Conservation (phyloP, 2,888 invertebrate genomes). For the Drosophila meridiana region DNA sequence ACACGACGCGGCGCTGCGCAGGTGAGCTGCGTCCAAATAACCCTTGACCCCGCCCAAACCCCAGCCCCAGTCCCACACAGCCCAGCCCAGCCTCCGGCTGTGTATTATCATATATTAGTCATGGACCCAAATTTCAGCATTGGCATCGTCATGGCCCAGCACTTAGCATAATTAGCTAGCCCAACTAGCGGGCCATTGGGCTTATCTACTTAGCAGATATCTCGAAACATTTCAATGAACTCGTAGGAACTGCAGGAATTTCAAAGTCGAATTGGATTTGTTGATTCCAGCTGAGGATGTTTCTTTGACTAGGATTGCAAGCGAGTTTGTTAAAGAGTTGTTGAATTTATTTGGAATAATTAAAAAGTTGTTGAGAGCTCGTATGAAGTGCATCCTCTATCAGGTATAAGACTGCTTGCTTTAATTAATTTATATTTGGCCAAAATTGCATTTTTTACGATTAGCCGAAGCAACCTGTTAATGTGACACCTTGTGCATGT, state of each 20-base stretch:
- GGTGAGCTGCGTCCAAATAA: slow-evolving; percentile 38
- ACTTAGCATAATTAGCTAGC: slow-evolving; percentile 13
- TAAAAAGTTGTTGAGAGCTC: too few relatives aligned
- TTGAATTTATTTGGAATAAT: too few relatives aligned
- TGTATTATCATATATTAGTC: slow-evolving; percentile 11
- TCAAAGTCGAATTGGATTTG: not conserved
- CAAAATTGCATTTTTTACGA: too few relatives aligned
- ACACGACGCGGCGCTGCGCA: slow-evolving; percentile 67
- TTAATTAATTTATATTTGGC: too few relatives aligned
- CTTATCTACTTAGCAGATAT: not conserved
- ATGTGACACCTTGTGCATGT: too few relatives aligned
- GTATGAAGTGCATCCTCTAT: too few relatives aligned
- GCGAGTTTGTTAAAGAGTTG: not conserved
- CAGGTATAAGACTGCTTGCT: too few relatives aligned
- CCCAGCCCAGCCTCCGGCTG: not conserved
- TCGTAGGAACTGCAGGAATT: not conserved
- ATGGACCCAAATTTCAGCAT: slow-evolving; percentile 10
- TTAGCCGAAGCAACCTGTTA: too few relatives aligned
- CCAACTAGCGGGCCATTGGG: not conserved
- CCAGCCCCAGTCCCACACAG: not conserved
- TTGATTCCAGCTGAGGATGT: not conserved
- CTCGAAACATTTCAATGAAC: not conserved
- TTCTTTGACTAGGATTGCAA: not conserved
- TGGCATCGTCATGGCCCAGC: slow-evolving; percentile 3
- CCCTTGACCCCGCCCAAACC: slow-evolving; percentile 5